Evolutionary conservation across 1,140 invertebrate genomes (phyloP), one percentile per base, ranked within the genome.

Genomic region (Ceratina japonica): DNA sequence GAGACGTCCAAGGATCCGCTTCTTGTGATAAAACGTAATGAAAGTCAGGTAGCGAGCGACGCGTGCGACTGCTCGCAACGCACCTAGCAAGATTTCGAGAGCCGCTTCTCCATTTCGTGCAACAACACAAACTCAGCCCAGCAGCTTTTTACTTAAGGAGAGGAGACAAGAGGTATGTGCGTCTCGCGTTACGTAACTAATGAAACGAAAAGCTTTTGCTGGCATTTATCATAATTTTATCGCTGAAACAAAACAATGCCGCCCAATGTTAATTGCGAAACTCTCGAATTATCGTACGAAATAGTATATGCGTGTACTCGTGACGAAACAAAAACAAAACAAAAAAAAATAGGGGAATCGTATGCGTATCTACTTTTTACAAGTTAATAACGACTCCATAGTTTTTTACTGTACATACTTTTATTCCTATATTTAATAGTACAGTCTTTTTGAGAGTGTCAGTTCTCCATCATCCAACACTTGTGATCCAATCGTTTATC

Each of bases 1-100:
- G 91, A 91, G 73, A 89, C 88, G 10, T 85, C 84, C 16, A 85
- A 87, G 64, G 92, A 92, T 65, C 85, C 85, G 10, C 62, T 86
- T 16, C 74, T 86, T 49, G 81, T 75, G 37, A 61, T 75, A 61
- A 86, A 84, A 63, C 59, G 71, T 20, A 77, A 65, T 54, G 81
- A 86, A 74, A 86, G 76, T 78, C 75, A 85, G 68, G 61, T 52
- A 54, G 73, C 54, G 58, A 52, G 56, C 20, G 75, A 74, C 3
- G 82, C 10, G 64, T 64, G 75, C 24, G 70, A 85, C 44, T 86
- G 83, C 59, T 61, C 80, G 61, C 82, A 74, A 51, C 77, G 81
- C 81, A 87, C 84, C 78, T 88, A 88, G 84, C 87, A 88, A 89
- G 76, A 80, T 86, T 81, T 72, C 58, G 66, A 81, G 70, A 78